Percentiles rank a stretch among this genome's conserved stretches.
phyloP scores from a whole-genome alignment of 2,888 invertebrate species.

The Pollenia labialis region DNA sequence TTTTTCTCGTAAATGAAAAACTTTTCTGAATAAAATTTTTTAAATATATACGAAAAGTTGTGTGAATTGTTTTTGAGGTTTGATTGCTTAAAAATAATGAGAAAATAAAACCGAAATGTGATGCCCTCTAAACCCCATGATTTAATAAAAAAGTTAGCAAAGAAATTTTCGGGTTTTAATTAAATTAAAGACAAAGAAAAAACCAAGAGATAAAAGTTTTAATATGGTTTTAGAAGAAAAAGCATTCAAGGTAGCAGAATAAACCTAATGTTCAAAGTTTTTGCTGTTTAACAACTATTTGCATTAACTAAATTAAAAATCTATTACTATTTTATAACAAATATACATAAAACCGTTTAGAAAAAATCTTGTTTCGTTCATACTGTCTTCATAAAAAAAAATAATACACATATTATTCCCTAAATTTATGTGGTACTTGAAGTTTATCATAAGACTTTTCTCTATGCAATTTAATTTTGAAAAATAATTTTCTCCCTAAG shows the following conservation, averaged over 20 bases:
- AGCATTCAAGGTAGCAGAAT: too few species aligned
- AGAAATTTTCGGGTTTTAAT: constrained; percentile 18
- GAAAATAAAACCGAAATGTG: constrained; percentile 43
- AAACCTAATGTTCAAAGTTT: too few species aligned
- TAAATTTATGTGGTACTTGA: too few species aligned
- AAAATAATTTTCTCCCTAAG: not conserved
- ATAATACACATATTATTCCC: too few species aligned
- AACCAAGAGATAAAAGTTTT: not conserved
- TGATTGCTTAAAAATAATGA: constrained; percentile 64
- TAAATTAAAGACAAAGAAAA: constrained; percentile 13
- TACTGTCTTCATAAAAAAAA: too few species aligned
- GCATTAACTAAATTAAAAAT: too few species aligned
- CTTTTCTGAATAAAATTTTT: constrained; percentile 15
- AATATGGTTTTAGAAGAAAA: too few species aligned
- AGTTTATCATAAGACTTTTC: too few species aligned
- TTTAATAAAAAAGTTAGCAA: not conserved
- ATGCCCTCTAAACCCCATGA: not conserved
- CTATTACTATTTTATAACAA: too few species aligned
- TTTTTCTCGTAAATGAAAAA: constrained; percentile 39
- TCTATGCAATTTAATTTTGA: constrained; percentile 5
- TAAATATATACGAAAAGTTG: constrained; percentile 47
- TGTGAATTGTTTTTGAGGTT: constrained; percentile 61
- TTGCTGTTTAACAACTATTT: too few species aligned
- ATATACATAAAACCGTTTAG: too few species aligned
- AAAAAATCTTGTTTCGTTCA: too few species aligned